phyloP scores from a whole-genome alignment of 2,797 vertebrate genomes.

The Melanotaenia parkinsoni region DNA sequence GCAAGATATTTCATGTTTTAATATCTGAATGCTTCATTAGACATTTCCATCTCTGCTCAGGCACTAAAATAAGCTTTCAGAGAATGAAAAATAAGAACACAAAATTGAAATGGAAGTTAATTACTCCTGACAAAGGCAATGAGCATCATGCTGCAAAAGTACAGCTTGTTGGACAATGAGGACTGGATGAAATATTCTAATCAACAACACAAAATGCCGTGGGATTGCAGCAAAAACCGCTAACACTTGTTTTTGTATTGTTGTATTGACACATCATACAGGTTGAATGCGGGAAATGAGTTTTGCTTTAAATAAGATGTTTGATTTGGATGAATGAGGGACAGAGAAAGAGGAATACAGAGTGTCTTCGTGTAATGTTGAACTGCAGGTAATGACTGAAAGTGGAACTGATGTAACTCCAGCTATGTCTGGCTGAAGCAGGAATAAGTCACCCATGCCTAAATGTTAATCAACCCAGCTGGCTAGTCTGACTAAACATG shows the following conservation, averaged over 20 bases:
- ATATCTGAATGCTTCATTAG: slow-evolving; percentile 56
- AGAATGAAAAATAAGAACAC: slow-evolving; percentile 30
- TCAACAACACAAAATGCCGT: slow-evolving; percentile 38
- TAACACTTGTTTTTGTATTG: slow-evolving; percentile 36
- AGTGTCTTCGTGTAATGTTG: slow-evolving; percentile 42
- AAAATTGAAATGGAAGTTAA: slow-evolving; percentile 41
- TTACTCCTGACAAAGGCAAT: slow-evolving; percentile 54
- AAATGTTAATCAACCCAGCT: slow-evolving; percentile 63
- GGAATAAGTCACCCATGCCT: slow-evolving; percentile 65
- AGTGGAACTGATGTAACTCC: slow-evolving; percentile 40
- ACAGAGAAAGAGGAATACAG: slow-evolving; percentile 4
- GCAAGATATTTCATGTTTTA: slow-evolving; percentile 37
- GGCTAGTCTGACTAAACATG: slow-evolving; percentile 52
- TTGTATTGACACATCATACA: slow-evolving; percentile 47
- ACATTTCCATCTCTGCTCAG: slow-evolving; percentile 6
- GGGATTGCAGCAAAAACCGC: slow-evolving; percentile 54
- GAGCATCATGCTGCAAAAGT: slow-evolving; percentile 8
- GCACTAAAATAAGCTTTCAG: slow-evolving; percentile 15
- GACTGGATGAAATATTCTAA: slow-evolving; percentile 34
- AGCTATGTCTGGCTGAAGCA: slow-evolving; percentile 59
- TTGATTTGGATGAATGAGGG: slow-evolving; percentile 42
- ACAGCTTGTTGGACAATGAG: slow-evolving; percentile 24
- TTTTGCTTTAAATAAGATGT: slow-evolving; percentile 46
- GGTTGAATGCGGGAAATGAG: slow-evolving; percentile 37
- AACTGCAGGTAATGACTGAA: slow-evolving; percentile 56